These are phyloP conservation scores for Drosophila dunni DNA, from an alignment of 1,140 invertebrate genomes.

Conservation along the genomic window DNA sequence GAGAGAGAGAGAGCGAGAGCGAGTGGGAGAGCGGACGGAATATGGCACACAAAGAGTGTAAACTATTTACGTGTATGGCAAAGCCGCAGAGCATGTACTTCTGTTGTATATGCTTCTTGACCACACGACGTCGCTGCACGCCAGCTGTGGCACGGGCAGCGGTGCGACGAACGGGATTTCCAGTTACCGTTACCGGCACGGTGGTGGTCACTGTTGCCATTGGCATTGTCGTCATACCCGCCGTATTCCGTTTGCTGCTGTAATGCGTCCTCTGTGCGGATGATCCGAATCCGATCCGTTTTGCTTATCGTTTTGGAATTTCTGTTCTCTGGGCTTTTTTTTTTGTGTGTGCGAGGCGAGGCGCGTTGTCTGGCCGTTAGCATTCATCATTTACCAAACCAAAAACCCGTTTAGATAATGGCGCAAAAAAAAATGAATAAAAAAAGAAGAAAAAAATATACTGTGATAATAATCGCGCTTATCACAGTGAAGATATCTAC, in stretches of 20 bases:
- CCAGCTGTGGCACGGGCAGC: conserved; percentile 75
- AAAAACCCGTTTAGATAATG: conserved; percentile 73
- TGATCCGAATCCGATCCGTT: conserved; percentile 33
- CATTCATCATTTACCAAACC: conserved; percentile 70
- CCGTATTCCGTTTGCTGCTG: background rate
- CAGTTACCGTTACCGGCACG: conserved; percentile 17
- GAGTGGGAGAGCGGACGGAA: background rate
- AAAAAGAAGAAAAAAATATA: conserved; percentile 11
- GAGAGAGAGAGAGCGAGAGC: background rate
- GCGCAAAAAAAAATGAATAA: conserved; percentile 40
- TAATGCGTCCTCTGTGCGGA: conserved; percentile 17
- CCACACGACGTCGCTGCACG: conserved; percentile 75
- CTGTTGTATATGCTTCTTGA: conserved; percentile 84
- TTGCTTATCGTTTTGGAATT: conserved; percentile 48
- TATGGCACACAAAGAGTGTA: too few relatives aligned
- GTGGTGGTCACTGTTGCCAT: conserved; percentile 53
- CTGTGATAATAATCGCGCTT: conserved; percentile 76
- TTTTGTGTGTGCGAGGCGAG: conserved; percentile 1
- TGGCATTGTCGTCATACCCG: conserved; percentile 21
- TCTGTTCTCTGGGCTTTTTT: conserved; percentile 39
- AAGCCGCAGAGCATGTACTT: conserved; percentile 84
- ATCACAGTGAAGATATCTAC: conserved; percentile 59
- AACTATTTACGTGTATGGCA: conserved; percentile 80
- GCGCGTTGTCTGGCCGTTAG: conserved; percentile 59
- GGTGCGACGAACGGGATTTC: conserved; percentile 48